Evolutionary conservation across 2,797 vertebrate genomes (phyloP).

Genomic region (Enteromius treurensis): DNA sequence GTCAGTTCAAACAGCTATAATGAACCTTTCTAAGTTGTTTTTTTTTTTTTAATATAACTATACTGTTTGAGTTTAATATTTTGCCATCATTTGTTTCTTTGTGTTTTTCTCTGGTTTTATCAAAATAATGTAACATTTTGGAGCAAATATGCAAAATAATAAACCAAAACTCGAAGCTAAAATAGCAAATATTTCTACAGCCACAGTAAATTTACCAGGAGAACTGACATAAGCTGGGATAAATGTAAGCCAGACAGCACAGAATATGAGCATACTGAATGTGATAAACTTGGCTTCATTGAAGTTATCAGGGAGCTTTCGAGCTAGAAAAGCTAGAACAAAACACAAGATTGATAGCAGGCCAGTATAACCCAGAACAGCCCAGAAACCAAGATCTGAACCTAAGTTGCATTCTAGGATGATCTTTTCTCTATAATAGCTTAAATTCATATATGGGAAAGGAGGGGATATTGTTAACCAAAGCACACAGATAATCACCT

Average conservation of each 20-base stretch:
- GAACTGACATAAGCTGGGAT: neutral
- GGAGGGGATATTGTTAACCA: slow-evolving; percentile 16
- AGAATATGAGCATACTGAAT: neutral
- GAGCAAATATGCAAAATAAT: slow-evolving; percentile 58
- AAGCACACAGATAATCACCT: slow-evolving; percentile 5
- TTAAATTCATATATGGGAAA: neutral
- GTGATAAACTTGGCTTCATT: slow-evolving; percentile 1
- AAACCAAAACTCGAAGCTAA: slow-evolving; percentile 59
- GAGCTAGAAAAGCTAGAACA: neutral
- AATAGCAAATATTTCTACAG: neutral
- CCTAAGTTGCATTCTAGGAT: slow-evolving; percentile 11
- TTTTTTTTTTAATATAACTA: neutral
- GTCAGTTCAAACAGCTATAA: neutral
- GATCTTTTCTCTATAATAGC: slow-evolving; percentile 5
- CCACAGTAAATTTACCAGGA: neutral
- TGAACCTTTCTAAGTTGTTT: neutral
- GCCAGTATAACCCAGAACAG: neutral
- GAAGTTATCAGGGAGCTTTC: neutral
- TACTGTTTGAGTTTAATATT: slow-evolving; percentile 64
- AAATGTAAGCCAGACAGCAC: neutral
- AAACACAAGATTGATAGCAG: neutral
- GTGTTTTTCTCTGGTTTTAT: slow-evolving; percentile 60
- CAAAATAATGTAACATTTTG: slow-evolving; percentile 62
- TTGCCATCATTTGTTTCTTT: slow-evolving; percentile 63
- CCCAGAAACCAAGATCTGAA: neutral